Evolutionary conservation across 2,113 vertebrate species (phyloP), one percentile per base, ranked within the genome.

Genomic region (Acinonyx jubatus): DNA sequence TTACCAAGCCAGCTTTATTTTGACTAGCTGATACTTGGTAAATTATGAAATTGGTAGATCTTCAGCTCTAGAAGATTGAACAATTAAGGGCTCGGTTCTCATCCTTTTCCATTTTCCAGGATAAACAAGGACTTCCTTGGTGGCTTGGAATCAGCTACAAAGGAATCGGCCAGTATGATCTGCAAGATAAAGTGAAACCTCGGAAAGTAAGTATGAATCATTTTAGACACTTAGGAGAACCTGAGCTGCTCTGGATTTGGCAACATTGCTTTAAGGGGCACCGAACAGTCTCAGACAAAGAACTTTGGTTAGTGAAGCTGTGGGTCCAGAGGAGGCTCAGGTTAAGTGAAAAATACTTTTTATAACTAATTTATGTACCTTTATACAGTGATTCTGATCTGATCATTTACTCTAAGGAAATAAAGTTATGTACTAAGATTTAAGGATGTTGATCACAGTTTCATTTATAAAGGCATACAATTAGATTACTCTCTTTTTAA

Each of bases 101-200:
- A 1, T 94, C 19, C 86, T 80, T 11, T 1, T 98, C 95, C 89
- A 14, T 98, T 97, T 98, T 98, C 89, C 98, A 99, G 99, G 99
- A 99, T 98, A 99, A 99, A 98, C 99, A 99, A 98, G 99, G 99
- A 96, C 99, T 99, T 96, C 99, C 99, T 0, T 99, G 99, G 99
- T 99, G 99, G 99, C 99, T 99, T 97, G 99, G 99, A 95, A 99
- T 99, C 98, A 99, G 99, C 98, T 99, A 99, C 98, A 99, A 99
- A 99, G 99, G 99, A 98, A 99, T 99, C 0, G 99, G 99, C 97
- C 99, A 99, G 97, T 99, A 99, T 98, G 99, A 99, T 92, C 98
- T 99, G 63, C 99, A 99, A 98, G 99, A 99, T 97, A 99, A 99
- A 97, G 99, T 99, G 92, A 99, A 99, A 96, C 99, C 99, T 27